These are phyloP conservation scores for Epinephelus coioides DNA, from an alignment of 2,797 vertebrate genomes.

Conservation along the genomic window DNA sequence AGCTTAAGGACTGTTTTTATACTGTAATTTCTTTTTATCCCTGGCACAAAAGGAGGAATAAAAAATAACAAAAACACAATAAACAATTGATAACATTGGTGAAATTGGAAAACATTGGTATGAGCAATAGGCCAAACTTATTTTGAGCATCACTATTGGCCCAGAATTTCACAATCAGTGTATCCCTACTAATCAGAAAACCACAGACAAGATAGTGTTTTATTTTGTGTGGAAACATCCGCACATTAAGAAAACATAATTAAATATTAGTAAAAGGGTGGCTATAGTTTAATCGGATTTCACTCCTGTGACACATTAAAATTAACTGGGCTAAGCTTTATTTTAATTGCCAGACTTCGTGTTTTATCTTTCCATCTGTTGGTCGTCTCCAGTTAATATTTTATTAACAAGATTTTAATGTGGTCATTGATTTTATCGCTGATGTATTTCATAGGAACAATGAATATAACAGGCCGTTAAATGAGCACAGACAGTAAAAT, in stretches of 20 bases:
- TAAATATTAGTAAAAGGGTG: background rate
- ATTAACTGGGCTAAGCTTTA: background rate
- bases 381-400: background rate
- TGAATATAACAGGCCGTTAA: background rate
- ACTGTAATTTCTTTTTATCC: too few relatives aligned
- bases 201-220: background rate
- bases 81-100: too few relatives aligned
- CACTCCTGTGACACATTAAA: background rate
- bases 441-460: background rate
- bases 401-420: background rate
- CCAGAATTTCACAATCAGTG: too few relatives aligned
- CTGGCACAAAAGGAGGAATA: too few relatives aligned
- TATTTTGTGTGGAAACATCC: background rate
- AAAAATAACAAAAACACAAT: too few relatives aligned
- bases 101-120: too few relatives aligned
- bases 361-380: background rate
- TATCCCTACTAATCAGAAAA: background rate
- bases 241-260: background rate
- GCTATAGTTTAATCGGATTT: too few relatives aligned
- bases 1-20: too few relatives aligned
- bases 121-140: too few relatives aligned
- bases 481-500: too few relatives aligned
- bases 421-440: background rate
- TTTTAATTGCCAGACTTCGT: background rate
- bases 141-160: too few relatives aligned